These are phyloP conservation scores for Acromyrmex echinatior DNA, from an alignment of 1,140 invertebrate species.

Conservation along the genomic window DNA sequence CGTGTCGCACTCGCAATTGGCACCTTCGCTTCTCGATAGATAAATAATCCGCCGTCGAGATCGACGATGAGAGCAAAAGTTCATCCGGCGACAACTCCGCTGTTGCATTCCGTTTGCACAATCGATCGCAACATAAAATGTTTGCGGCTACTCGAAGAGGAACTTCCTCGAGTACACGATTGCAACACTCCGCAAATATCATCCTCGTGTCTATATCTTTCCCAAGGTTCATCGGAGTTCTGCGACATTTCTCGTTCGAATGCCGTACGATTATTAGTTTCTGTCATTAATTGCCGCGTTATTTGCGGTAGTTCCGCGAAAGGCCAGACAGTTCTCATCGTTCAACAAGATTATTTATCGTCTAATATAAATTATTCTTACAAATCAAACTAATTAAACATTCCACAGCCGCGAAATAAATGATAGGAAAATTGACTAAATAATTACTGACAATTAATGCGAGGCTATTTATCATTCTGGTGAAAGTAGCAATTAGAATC, in stretches of 20 bases:
- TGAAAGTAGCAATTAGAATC: slow-evolving; percentile 25
- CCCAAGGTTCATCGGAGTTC: background rate
- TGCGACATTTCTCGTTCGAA: slow-evolving; percentile 1
- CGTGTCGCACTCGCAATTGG: slow-evolving; percentile 73
- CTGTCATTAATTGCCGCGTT: slow-evolving; percentile 8
- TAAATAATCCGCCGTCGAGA: background rate
- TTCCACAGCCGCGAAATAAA: background rate
- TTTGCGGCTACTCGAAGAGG: background rate
- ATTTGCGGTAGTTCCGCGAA: background rate
- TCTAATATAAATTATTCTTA: slow-evolving; percentile 34
- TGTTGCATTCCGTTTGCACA: slow-evolving; percentile 39
- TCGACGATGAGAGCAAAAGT: background rate
- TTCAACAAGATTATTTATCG: background rate
- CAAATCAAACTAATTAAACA: slow-evolving; percentile 20
- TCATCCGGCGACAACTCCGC: background rate
- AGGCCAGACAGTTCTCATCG: slow-evolving; percentile 31
- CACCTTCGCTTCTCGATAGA: slow-evolving; percentile 58
- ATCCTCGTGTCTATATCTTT: background rate
- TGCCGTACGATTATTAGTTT: slow-evolving; percentile 9
- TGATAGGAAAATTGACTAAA: slow-evolving; percentile 4
- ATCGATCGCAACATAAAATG: slow-evolving; percentile 20
- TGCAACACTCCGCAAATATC: slow-evolving; percentile 13
- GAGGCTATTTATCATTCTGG: background rate
- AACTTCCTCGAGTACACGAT: background rate
- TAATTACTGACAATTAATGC: slow-evolving; percentile 14